Evolutionary conservation across 2,113 vertebrate genomes (phyloP).

Genomic region (Melanerpes aurifrons): DNA sequence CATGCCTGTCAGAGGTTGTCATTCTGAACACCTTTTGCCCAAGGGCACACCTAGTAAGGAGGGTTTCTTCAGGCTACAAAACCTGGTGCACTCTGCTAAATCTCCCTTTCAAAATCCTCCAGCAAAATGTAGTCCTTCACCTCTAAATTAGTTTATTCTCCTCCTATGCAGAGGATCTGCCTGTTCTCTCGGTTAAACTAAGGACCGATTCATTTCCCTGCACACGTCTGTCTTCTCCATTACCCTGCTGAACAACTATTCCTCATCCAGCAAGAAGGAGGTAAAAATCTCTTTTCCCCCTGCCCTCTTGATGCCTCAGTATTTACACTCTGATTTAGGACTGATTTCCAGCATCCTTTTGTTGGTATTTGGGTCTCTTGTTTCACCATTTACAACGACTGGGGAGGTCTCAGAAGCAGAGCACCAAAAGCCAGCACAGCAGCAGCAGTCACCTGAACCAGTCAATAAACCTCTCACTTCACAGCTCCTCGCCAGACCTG

Average conservation of each 20-base stretch:
- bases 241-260: background rate
- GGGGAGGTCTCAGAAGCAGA: background rate
- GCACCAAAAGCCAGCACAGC: background rate
- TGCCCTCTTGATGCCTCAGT: background rate
- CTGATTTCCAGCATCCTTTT: background rate
- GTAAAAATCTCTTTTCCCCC: background rate
- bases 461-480: background rate
- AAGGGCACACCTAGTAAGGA: background rate
- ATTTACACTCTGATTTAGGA: background rate
- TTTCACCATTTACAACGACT: fast-evolving
- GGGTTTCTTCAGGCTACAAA: background rate
- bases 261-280: background rate
- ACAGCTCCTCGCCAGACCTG: background rate
- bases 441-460: background rate
- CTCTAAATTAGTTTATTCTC: background rate
- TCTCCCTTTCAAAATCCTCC: background rate
- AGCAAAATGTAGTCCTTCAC: background rate
- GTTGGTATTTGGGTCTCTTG: background rate
- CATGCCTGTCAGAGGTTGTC: background rate
- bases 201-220: background rate
- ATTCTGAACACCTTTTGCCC: background rate
- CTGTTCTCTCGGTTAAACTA: background rate
- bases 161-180: background rate
- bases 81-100: background rate
- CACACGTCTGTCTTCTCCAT: background rate